Evolutionary conservation across 1,140 invertebrate genomes (phyloP).

Genomic region (Lordiphosa clarofinis): DNA sequence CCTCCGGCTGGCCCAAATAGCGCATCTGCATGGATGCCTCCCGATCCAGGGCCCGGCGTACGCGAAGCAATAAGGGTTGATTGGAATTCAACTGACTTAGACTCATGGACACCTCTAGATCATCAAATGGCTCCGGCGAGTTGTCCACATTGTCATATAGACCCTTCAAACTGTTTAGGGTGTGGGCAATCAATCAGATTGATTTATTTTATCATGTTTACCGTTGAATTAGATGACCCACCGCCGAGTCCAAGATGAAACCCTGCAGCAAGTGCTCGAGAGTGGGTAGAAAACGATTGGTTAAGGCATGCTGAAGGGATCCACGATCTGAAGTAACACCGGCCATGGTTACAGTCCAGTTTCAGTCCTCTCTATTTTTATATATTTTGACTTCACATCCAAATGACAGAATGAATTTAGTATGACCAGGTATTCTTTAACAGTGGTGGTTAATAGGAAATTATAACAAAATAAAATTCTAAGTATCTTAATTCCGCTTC

Average conservation of each 20-base stretch:
- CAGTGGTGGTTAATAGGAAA: too few relatives aligned
- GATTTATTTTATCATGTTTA: background rate
- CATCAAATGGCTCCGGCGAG: slow-evolving; percentile 93
- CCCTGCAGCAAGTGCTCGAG: slow-evolving; percentile 95
- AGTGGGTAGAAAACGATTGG: slow-evolving; percentile 92
- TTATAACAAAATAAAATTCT: too few relatives aligned
- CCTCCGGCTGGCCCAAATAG: slow-evolving; percentile 94
- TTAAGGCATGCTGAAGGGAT: slow-evolving; percentile 87
- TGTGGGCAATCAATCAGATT: background rate
- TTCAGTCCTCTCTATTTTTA: too few relatives aligned
- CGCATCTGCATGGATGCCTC: slow-evolving; percentile 92
- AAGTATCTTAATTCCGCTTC: too few relatives aligned
- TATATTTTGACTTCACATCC: too few relatives aligned
- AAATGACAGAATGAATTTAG: too few relatives aligned
- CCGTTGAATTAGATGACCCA: slow-evolving; percentile 94
- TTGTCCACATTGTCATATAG: slow-evolving; percentile 96
- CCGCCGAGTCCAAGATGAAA: slow-evolving; percentile 93
- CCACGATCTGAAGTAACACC: slow-evolving; percentile 85
- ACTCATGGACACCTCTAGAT: slow-evolving; percentile 93
- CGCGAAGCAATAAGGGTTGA: slow-evolving; percentile 85
- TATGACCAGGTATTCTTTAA: too few relatives aligned
- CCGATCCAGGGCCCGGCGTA: slow-evolving; percentile 86
- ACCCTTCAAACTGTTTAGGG: slow-evolving; percentile 85
- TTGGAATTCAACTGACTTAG: slow-evolving; percentile 83
- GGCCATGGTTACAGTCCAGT: too few relatives aligned